phyloP scores from a whole-genome alignment of 2,113 vertebrate species.

The Ailuropoda melanoleuca region DNA sequence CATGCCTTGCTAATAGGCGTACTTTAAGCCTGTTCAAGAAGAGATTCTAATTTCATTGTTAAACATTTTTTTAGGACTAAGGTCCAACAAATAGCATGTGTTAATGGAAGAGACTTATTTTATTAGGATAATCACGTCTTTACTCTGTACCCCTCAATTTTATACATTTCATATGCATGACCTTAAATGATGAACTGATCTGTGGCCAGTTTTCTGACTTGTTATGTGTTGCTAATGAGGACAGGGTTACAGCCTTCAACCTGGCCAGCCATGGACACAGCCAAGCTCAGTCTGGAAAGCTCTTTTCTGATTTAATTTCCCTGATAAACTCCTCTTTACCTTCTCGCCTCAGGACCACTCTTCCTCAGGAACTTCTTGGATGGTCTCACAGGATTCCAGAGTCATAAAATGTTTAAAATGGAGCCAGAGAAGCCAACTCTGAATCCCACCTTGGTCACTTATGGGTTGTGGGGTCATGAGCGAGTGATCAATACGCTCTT shows the following conservation, averaged over 20 bases:
- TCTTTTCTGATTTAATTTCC: not conserved
- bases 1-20: fast-evolving
- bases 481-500: not conserved
- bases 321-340: not conserved
- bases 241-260: not conserved
- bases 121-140: not conserved
- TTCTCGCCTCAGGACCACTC: not conserved
- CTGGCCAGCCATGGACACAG: not conserved
- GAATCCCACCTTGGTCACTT: not conserved
- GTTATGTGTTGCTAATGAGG: too few species aligned
- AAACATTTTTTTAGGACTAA: not conserved
- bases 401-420: not conserved
- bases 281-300: not conserved
- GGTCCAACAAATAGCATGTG: not conserved
- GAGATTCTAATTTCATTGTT: not conserved
- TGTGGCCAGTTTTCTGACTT: not conserved
- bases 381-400: not conserved
- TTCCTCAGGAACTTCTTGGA: not conserved
- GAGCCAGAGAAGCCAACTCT: not conserved
- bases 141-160: not conserved
- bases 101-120: not conserved
- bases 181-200: not conserved
- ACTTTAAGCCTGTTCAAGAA: not conserved
- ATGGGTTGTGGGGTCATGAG: too few species aligned
- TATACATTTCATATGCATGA: fast-evolving